Evolutionary conservation across 2,797 vertebrate genomes (phyloP), one percentile per base, ranked within the genome.

Genomic region (Sebastes ruberrimus): DNA sequence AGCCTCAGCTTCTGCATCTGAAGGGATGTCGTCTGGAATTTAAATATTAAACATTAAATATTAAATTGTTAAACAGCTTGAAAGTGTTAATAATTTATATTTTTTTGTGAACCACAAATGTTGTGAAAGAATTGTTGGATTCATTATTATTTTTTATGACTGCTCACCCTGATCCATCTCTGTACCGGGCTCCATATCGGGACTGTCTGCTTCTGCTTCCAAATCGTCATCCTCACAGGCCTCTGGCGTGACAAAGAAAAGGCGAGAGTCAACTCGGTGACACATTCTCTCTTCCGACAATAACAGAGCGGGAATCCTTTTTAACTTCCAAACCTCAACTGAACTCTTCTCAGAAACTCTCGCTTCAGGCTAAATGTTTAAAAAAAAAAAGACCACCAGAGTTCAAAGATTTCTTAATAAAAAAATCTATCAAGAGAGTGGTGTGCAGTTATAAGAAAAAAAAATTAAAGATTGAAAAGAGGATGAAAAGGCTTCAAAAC

Each of bases 131-230:
- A 73, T 32, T 28, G 23, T 67, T 25, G 9, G 20, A n/a, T 27
- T 27, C 16, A 22, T 69, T 27, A 55, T 64, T 28, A 49, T 46
- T 75, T 55, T 67, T 20, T 70, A 1, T 10, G 64, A 30, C n/a
- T 10, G 64, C 93, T 60, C 95, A 99, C 98, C 98, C 57, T 99
- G 96, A 78, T 98, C 98, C 93, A 97, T 93, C 87, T 99, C 98
- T 27, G 97, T 97, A 10, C 97, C 97, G 0, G 97, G 96, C 90
- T 99, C 97, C 78, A 97, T 93, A 72, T 98, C 96, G 84, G 96
- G 91, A 88, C 96, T 96, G 64, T 96, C 96, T 0, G 97, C 97
- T 69, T 98, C 97, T 4, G 97, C 97, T 22, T 97, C 97, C 74
- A 94, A 95, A 53, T 96, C 95, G 7, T 96, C 95, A 22, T 97